Evolutionary conservation across 2,888 invertebrate genomes (phyloP).

Genomic region (Drosophila affinis): DNA sequence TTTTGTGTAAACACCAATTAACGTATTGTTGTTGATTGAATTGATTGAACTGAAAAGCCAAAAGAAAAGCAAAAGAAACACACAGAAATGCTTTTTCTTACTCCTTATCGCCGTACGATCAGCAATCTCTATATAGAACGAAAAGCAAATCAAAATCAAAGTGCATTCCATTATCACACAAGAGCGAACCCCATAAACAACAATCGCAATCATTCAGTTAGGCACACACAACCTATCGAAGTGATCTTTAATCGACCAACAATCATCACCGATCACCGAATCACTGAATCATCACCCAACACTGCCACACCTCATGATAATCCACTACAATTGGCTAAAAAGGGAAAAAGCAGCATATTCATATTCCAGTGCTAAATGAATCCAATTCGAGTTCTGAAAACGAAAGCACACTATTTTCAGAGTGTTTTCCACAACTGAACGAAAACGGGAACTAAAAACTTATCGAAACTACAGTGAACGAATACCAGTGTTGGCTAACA

Average conservation of each 20-base stretch:
- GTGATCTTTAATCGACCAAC: conserved; percentile 14
- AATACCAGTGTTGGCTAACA: conserved; percentile 43
- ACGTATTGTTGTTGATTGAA: conserved; percentile 41
- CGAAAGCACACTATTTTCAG: conserved; percentile 46
- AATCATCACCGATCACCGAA: conserved; percentile 11
- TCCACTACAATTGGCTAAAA: conserved; percentile 26
- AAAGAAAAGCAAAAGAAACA: conserved; percentile 18
- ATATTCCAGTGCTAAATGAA: not conserved
- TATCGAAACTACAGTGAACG: conserved; percentile 16
- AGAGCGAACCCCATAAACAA: conserved; percentile 29
- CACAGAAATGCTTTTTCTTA: conserved; percentile 69
- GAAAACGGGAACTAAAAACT: not conserved
- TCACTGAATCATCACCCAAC: conserved; percentile 31
- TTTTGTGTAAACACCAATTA: conserved; percentile 23
- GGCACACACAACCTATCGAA: not conserved
- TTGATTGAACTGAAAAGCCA: conserved; percentile 39
- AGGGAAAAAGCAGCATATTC: not conserved
- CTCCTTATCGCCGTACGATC: conserved; percentile 55
- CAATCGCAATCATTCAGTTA: conserved; percentile 3
- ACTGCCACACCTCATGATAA: conserved; percentile 29
- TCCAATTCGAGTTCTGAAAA: conserved; percentile 46
- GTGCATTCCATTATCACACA: conserved; percentile 30
- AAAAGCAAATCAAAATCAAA: conserved; percentile 29
- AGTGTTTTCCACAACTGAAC: not conserved
- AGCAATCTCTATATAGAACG: conserved; percentile 19